These are phyloP conservation scores for Oryzias javanicus DNA, from an alignment of 2,113 vertebrate species.

Conservation along the genomic window DNA sequence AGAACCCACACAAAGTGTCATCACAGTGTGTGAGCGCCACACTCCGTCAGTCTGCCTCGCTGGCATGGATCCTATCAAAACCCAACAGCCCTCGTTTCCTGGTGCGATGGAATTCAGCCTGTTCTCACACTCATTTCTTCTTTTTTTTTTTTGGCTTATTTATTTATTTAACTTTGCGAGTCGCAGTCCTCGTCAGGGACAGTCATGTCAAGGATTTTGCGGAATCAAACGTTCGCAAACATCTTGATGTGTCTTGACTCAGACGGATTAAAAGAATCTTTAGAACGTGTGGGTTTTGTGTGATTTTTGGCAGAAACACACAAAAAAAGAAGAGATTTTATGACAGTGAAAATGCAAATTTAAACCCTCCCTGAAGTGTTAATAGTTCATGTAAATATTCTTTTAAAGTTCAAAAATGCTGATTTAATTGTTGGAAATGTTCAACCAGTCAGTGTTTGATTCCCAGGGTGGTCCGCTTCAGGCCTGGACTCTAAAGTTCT, in stretches of 20 bases:
- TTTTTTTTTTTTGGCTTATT: background rate
- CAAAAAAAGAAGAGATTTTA: conserved; percentile 66
- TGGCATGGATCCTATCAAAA: conserved; percentile 80
- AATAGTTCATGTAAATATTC: too few species aligned
- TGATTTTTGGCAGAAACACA: conserved; percentile 56
- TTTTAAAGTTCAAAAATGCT: too few species aligned
- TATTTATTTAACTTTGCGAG: conserved; percentile 20
- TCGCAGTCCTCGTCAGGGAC: conserved; percentile 49
- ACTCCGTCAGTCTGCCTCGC: conserved; percentile 61
- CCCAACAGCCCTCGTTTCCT: conserved; percentile 69
- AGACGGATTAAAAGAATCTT: conserved; percentile 72
- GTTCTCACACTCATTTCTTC: conserved; percentile 6
- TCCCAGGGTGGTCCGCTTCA: conserved; percentile 10
- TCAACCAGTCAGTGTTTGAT: conserved; percentile 43
- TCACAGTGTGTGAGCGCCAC: conserved; percentile 65
- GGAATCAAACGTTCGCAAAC: conserved; percentile 65
- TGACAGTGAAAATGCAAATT: conserved; percentile 55
- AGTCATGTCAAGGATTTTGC: conserved; percentile 51
- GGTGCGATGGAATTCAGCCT: conserved; percentile 65
- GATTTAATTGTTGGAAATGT: background rate
- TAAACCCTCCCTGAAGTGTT: conserved; percentile 38
- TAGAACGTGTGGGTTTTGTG: conserved; percentile 69
- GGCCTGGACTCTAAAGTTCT: conserved; percentile 23
- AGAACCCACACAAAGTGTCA: conserved; percentile 44
- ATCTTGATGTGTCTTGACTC: conserved; percentile 63